Base-by-base conservation (phyloP, 2,888 invertebrate genomes). In the Patella ulyssiponensis region DNA sequence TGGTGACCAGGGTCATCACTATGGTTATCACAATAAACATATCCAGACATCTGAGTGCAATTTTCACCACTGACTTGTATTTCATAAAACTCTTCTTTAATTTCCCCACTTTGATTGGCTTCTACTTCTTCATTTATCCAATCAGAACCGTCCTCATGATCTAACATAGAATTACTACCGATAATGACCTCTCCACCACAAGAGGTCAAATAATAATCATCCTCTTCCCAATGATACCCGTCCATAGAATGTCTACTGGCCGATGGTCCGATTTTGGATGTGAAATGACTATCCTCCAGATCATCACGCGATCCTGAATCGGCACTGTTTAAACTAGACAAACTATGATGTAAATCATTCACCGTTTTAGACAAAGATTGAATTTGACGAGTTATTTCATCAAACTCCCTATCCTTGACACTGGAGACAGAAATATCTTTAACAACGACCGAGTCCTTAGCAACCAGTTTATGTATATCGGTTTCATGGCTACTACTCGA, bases 221-320 rank as follows among this genome's bases (percentile, higher is more conserved):
- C 89, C 70, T 88, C 87, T 17, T 86, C 86, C 89, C 89, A 89
- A 44, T 88, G 88, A 72, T 88, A 89, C 2, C 88, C 89, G 72
- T 89, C 88, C 23, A 86, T 81, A 53, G 83, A 85, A 51, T 83
- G 83, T 17, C 75, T 33, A 27, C 70, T n/a, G 74, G 44, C 20
- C n/a, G 77, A 44, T 52, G 23, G 15, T 71, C 15, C 27, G 15
- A 33, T 17, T 23, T 17, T 27, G 54, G 75, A 14, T 3, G 52
- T n/a, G 44, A 64, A 17, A 71, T 33, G 27, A 69, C 74, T 71
- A 23, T 73, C 71, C 44, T 69, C 44, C 9, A 72, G 70, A 27
- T 69, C 74, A 23, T 74, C 56, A 4, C 64, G 72, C 14, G 83
- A 77, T 27, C 85, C 87, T 70, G 83, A 84, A 69, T 86, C 86